phyloP scores from a whole-genome alignment of 2,797 vertebrate genomes.

The Netta rufina region DNA sequence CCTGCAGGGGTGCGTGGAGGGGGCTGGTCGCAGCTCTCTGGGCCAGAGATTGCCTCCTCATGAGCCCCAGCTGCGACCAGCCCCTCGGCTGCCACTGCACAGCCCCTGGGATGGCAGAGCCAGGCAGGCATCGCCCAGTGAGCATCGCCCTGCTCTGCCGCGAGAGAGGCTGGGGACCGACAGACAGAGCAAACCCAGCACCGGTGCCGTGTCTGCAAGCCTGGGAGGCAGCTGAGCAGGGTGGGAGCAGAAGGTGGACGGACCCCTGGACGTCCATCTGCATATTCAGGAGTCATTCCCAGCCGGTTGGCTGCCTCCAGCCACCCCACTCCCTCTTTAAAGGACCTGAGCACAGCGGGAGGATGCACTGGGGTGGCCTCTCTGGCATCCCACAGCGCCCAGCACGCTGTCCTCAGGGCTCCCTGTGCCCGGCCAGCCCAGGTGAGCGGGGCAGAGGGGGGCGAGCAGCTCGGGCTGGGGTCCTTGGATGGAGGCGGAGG shows the following conservation, averaged over 20 bases:
- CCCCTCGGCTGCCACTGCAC: neutral
- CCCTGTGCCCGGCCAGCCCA: neutral
- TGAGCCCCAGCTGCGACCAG: neutral
- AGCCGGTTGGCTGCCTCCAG: constrained; percentile 70
- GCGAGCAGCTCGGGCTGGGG: rapidly evolving
- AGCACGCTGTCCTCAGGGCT: neutral
- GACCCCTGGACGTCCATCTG: constrained; percentile 40
- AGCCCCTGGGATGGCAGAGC: neutral
- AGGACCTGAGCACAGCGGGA: neutral
- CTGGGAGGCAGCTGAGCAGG: neutral
- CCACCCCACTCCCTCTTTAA: constrained; percentile 59
- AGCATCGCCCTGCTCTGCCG: neutral
- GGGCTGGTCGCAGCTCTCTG: too few species aligned
- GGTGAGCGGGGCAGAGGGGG: neutral
- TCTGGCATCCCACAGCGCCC: neutral
- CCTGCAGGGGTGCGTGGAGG: neutral
- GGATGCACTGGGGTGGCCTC: neutral
- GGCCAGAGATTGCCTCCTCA: neutral
- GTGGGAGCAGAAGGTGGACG: neutral
- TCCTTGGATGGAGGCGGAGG: rapidly evolving
- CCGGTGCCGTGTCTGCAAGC: rapidly evolving
- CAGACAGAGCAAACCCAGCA: neutral
- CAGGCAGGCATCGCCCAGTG: neutral
- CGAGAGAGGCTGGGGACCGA: too few species aligned
- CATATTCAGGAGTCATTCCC: constrained; percentile 77